phyloP scores from a whole-genome alignment of 1,140 invertebrate species.

The Sweltsa coloradensis region DNA sequence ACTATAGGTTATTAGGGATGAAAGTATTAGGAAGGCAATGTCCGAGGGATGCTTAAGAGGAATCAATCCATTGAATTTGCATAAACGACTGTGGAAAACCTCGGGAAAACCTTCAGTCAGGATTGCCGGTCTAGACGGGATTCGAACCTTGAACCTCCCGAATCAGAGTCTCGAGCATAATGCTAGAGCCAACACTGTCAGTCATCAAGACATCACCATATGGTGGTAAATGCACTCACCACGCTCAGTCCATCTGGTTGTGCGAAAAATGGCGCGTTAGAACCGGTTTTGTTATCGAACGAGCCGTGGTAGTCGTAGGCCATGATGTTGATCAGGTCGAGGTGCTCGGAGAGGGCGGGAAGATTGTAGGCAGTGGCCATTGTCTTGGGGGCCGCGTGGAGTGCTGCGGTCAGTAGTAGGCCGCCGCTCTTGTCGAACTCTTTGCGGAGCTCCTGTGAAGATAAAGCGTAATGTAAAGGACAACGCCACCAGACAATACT shows the following conservation, averaged over 20 bases:
- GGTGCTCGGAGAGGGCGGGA: slow-evolving; percentile 34
- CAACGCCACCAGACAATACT: slow-evolving; percentile 1
- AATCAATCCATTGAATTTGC: too few relatives aligned
- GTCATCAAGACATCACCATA: too few relatives aligned
- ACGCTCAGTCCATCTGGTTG: slow-evolving; percentile 40
- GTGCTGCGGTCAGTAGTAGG: slow-evolving; percentile 55
- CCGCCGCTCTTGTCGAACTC: slow-evolving; percentile 41
- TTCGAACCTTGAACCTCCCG: too few relatives aligned
- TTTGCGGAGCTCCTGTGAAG: slow-evolving; percentile 41
- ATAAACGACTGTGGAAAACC: too few relatives aligned
- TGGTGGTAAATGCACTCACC: slow-evolving; percentile 38
- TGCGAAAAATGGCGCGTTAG: slow-evolving; percentile 34
- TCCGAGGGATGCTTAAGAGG: too few relatives aligned
- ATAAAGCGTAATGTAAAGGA: neutral
- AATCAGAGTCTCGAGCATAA: too few relatives aligned
- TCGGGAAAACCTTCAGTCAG: too few relatives aligned
- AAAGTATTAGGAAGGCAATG: too few relatives aligned
- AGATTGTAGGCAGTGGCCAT: slow-evolving; percentile 67
- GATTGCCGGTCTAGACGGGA: too few relatives aligned
- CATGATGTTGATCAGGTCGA: slow-evolving; percentile 37
- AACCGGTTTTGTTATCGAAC: slow-evolving; percentile 29
- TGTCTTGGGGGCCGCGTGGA: slow-evolving; percentile 54
- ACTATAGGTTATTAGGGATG: too few relatives aligned
- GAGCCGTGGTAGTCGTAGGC: slow-evolving; percentile 35
- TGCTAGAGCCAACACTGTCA: too few relatives aligned